These are phyloP conservation scores for Oreocharis arfaki DNA, from an alignment of 2,113 vertebrate genomes.

Conservation along the genomic window DNA sequence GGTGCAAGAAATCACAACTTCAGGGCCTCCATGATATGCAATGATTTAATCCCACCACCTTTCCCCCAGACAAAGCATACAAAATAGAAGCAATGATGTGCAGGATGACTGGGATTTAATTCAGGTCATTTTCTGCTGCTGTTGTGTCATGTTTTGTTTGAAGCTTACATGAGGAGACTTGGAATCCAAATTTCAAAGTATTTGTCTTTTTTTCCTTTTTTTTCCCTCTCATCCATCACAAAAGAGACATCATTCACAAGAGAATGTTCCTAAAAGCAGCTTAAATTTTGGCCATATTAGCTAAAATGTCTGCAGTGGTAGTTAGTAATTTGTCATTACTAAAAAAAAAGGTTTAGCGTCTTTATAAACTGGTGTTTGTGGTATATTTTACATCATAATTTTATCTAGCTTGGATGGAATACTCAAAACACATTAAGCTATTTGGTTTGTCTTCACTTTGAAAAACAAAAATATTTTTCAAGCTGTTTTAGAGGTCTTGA, in stretches of 20 bases:
- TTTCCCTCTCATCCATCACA: neutral
- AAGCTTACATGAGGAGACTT: neutral
- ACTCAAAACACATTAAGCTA: neutral
- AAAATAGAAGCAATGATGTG: neutral
- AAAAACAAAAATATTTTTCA: neutral
- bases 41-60: neutral
- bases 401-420: neutral
- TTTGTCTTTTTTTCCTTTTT: neutral
- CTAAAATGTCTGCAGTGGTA: neutral
- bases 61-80: neutral
- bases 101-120: neutral
- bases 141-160: neutral
- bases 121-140: neutral
- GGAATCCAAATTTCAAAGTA: constrained; percentile 11
- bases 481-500: neutral
- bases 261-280: constrained; percentile 24
- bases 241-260: neutral
- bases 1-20: neutral
- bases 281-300: constrained; percentile 37
- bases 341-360: neutral
- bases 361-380: neutral
- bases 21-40: neutral
- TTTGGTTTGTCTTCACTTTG: neutral
- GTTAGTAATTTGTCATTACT: neutral
- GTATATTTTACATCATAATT: neutral